phyloP scores from a whole-genome alignment of 2,797 vertebrate species.

The Sparus aurata region DNA sequence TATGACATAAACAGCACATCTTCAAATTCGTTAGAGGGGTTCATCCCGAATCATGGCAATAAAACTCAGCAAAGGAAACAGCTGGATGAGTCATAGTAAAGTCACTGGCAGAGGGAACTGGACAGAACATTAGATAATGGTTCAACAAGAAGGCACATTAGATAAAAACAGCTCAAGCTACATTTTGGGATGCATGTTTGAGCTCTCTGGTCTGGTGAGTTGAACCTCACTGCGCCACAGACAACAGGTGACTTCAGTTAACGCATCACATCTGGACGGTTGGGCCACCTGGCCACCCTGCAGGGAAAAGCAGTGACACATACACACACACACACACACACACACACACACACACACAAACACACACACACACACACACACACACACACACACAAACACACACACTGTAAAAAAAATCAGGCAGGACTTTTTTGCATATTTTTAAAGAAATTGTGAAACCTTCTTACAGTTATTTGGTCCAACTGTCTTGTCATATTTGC shows the following conservation, averaged over 20 bases:
- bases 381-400: background rate
- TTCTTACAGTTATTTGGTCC: background rate
- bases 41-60: slow-evolving; percentile 37
- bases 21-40: slow-evolving; percentile 50
- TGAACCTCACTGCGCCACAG: slow-evolving; percentile 25
- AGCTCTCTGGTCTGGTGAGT: slow-evolving; percentile 23
- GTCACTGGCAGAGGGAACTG: background rate
- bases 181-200: background rate
- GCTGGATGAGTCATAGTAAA: slow-evolving; percentile 37
- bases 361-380: slow-evolving; percentile 3
- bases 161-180: background rate
- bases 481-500: no score
- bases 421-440: background rate
- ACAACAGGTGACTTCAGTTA: slow-evolving; percentile 59
- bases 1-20: slow-evolving; percentile 67
- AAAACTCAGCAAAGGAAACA: slow-evolving; percentile 49
- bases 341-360: slow-evolving; percentile 1
- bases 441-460: no score
- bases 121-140: slow-evolving; percentile 11
- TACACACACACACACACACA: slow-evolving; percentile 3
- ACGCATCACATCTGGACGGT: slow-evolving; percentile 58
- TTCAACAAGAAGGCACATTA: background rate
- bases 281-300: slow-evolving; percentile 56
- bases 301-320: slow-evolving; percentile 31
- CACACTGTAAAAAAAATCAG: slow-evolving; percentile 28